Percentiles rank a stretch among this genome's conserved stretches.
These are phyloP conservation scores for Drosophila pegasa DNA, from an alignment of 2,888 invertebrate species.

Conservation along the genomic window DNA sequence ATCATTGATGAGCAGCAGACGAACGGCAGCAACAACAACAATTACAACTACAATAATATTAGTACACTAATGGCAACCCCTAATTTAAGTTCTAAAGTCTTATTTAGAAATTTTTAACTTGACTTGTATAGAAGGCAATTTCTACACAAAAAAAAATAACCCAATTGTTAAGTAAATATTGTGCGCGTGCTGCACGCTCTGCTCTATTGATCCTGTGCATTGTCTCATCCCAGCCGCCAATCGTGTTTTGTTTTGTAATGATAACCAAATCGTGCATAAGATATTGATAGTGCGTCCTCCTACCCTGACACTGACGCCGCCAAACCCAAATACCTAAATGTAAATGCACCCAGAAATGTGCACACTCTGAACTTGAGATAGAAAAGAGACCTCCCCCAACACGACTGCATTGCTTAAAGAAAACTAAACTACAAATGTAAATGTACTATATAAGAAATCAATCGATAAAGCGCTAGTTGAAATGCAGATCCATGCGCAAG, in stretches of 20 bases:
- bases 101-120: slow-evolving; percentile 66
- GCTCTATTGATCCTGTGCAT: slow-evolving; percentile 59
- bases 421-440: slow-evolving; percentile 51
- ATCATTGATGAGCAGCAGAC: slow-evolving; percentile 30
- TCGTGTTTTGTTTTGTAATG: slow-evolving; percentile 78
- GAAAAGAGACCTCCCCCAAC: slow-evolving; percentile 23
- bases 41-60: slow-evolving; percentile 28
- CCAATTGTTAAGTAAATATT: slow-evolving; percentile 42
- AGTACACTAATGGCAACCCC: slow-evolving; percentile 36
- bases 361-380: slow-evolving; percentile 47
- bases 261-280: slow-evolving; percentile 82
- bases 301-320: slow-evolving; percentile 38
- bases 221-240: slow-evolving; percentile 60
- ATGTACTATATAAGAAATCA: slow-evolving; percentile 56
- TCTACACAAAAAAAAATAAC: slow-evolving; percentile 54
- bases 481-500: slow-evolving; percentile 55
- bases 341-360: slow-evolving; percentile 61
- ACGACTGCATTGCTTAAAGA: slow-evolving; percentile 56
- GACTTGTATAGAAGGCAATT: slow-evolving; percentile 68
- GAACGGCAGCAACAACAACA: slow-evolving; percentile 27
- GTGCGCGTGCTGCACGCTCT: slow-evolving; percentile 35
- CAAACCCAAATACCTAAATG: slow-evolving; percentile 47
- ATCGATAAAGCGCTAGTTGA: slow-evolving; percentile 55
- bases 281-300: slow-evolving; percentile 48
- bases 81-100: slow-evolving; percentile 70